Percentiles rank a stretch among this genome's conserved stretches.
Evolutionary conservation across 2,113 vertebrate species (phyloP).

Genomic region (Butorides virescens): DNA sequence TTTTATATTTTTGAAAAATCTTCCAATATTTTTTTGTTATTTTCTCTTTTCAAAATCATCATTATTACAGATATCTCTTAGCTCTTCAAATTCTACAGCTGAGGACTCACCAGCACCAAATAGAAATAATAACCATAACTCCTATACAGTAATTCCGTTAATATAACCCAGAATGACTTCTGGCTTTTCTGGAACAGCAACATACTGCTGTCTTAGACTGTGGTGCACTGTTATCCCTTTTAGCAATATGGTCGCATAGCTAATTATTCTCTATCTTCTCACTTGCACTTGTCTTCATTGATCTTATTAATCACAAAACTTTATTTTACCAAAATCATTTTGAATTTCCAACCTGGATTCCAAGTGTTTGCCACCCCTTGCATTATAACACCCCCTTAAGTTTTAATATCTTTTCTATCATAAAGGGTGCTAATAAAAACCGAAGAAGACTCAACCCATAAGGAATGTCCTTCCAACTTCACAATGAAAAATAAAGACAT

Average conservation of each 20-base stretch:
- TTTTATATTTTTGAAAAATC: not conserved
- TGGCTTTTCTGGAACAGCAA: not conserved
- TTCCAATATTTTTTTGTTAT: not conserved
- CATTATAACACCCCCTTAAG: not conserved
- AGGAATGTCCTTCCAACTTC: not conserved
- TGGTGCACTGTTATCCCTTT: fast-evolving
- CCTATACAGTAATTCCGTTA: not conserved
- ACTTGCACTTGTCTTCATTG: not conserved
- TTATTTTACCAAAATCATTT: not conserved
- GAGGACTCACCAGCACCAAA: not conserved
- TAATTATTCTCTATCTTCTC: not conserved
- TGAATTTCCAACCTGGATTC: not conserved
- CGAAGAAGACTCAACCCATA: not conserved
- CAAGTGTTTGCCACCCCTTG: not conserved
- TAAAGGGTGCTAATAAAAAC: not conserved
- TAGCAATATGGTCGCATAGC: not conserved
- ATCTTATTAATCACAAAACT: not conserved
- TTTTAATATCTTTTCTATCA: not conserved
- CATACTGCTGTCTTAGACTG: not conserved
- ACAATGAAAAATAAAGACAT: not conserved
- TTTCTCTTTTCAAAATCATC: not conserved
- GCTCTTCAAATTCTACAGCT: not conserved
- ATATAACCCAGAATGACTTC: not conserved
- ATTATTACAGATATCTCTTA: not conserved
- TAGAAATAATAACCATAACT: not conserved